These are phyloP conservation scores for Onychomys torridus DNA, from an alignment of 2,797 vertebrate genomes.

Conservation along the genomic window DNA sequence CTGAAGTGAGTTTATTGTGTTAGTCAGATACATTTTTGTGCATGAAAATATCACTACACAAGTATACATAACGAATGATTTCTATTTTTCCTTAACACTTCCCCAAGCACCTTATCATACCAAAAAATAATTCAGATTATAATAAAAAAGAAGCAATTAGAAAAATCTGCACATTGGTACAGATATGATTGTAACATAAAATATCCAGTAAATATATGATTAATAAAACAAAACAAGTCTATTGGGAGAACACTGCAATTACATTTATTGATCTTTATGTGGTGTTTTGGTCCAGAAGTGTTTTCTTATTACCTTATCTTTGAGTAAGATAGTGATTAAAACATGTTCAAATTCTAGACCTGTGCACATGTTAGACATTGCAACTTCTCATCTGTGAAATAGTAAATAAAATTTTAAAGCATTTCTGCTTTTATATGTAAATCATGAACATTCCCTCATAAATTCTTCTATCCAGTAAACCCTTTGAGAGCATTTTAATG, in stretches of 20 bases:
- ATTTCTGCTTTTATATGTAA: not conserved
- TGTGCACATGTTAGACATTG: not conserved
- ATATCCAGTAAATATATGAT: constrained; percentile 48
- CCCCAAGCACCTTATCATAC: constrained; percentile 70
- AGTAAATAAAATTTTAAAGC: not conserved
- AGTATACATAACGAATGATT: constrained; percentile 64
- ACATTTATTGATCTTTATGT: not conserved
- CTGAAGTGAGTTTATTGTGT: not conserved
- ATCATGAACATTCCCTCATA: not conserved
- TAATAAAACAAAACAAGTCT: not conserved
- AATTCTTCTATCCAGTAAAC: not conserved
- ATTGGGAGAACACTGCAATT: not conserved
- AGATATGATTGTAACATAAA: constrained; percentile 73
- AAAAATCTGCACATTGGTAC: constrained; percentile 2
- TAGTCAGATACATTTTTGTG: not conserved
- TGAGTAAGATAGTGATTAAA: not conserved
- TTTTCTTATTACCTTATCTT: not conserved
- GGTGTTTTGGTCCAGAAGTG: not conserved
- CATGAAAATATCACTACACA: not conserved
- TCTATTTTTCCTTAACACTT: constrained; percentile 74
- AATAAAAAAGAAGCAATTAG: constrained; percentile 14
- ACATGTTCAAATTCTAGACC: not conserved
- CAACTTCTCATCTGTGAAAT: not conserved
- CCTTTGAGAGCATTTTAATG: constrained; percentile 19
- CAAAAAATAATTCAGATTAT: constrained; percentile 79